Percentiles rank a stretch among this genome's conserved stretches.
Conservation (phyloP, 2,888 invertebrate genomes). For the Himalopsyche kuldschensis region DNA sequence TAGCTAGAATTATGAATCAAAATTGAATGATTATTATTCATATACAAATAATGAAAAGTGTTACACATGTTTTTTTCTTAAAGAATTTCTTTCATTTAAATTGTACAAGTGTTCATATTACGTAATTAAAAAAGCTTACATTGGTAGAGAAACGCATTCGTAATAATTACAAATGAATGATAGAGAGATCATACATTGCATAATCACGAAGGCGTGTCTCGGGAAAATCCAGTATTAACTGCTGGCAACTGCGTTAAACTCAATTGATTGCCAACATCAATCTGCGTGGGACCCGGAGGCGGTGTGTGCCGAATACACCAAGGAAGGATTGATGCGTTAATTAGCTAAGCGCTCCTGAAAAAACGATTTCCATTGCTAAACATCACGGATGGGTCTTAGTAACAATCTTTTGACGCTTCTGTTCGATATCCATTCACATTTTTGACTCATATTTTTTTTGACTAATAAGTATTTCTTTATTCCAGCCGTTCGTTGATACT, state of each 20-base stretch:
- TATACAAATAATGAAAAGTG: too few relatives aligned
- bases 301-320: not conserved
- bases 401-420: not conserved
- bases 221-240: not conserved
- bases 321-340: not conserved
- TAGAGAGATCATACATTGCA: not conserved
- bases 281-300: not conserved
- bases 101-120: too few relatives aligned
- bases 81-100: too few relatives aligned
- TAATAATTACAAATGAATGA: not conserved
- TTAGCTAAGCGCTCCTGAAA: not conserved
- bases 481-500: too few relatives aligned
- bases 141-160: not conserved
- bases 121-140: not conserved
- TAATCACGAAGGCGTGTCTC: not conserved
- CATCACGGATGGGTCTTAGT: not conserved
- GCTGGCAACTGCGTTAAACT: not conserved
- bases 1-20: too few relatives aligned
- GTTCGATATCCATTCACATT: too few relatives aligned
- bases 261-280: not conserved
- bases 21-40: too few relatives aligned
- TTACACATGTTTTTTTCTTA: too few relatives aligned
- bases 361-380: not conserved
- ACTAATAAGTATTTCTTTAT: too few relatives aligned
- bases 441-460: too few relatives aligned